Conservation (phyloP, 2,888 invertebrate species). For the Brachypterus glaber region DNA sequence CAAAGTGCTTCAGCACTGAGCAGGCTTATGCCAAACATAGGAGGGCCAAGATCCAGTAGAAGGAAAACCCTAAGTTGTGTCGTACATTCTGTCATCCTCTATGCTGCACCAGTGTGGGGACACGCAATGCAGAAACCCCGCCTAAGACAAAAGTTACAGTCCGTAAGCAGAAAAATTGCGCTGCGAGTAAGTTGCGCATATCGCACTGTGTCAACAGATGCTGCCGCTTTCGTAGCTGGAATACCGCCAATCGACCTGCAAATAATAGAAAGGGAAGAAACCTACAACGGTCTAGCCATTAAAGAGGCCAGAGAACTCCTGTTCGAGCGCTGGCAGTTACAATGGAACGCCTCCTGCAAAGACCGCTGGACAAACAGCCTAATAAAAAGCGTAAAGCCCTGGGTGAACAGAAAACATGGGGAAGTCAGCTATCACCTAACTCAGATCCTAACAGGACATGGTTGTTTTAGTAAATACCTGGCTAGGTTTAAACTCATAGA, state of each 20-base stretch:
- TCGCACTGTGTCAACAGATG: slow-evolving; percentile 3
- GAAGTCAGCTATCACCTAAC: slow-evolving; percentile 1
- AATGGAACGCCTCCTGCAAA: slow-evolving; percentile 4
- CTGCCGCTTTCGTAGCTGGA: not conserved
- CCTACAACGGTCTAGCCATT: not conserved
- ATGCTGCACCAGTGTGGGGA: slow-evolving; percentile 5
- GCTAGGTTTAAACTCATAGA: no score
- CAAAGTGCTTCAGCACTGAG: not conserved
- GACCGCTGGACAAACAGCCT: not conserved
- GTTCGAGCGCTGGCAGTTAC: not conserved
- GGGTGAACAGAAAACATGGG: slow-evolving; percentile 5
- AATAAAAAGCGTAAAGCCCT: not conserved
- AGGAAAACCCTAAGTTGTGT: not conserved
- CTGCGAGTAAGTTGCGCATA: slow-evolving; percentile 4
- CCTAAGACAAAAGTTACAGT: slow-evolving; percentile 1
- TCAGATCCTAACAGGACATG: not conserved
- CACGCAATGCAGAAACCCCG: slow-evolving; percentile 4
- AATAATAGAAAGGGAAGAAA: not conserved
- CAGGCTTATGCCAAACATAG: no score
- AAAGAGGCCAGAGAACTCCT: not conserved
- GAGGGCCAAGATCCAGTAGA: not conserved
- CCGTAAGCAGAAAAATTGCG: slow-evolving; percentile 3
- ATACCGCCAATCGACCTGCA: slow-evolving; percentile 1
- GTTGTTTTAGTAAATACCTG: not conserved
- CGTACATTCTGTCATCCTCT: slow-evolving; percentile 1